Evolutionary conservation across 2,113 vertebrate genomes (phyloP).

Genomic region (Nycticryphes semicollaris): DNA sequence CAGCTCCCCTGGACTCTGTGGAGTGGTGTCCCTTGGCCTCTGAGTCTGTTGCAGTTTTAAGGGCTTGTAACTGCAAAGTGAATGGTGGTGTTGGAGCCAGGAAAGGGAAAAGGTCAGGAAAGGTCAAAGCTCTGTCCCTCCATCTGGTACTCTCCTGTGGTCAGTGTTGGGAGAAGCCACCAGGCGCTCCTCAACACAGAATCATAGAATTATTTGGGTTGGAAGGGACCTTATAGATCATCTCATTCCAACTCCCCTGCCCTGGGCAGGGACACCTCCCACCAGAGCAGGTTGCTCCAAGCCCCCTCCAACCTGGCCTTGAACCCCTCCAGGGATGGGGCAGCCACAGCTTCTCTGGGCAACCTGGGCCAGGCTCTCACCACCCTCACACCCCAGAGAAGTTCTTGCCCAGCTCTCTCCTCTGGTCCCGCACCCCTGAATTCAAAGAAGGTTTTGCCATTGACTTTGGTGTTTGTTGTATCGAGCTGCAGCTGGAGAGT

Average conservation of each 20-base stretch:
- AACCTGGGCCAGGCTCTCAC: not conserved
- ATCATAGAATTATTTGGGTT: not conserved
- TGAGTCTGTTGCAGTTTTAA: not conserved
- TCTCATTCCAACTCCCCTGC: not conserved
- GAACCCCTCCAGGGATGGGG: not conserved
- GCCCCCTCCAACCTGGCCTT: not conserved
- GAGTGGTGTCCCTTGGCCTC: not conserved
- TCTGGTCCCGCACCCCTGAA: not conserved
- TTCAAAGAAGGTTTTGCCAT: not conserved
- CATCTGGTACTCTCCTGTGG: not conserved
- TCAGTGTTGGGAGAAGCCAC: rapidly evolving
- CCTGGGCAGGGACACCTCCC: not conserved
- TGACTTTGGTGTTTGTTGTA: rapidly evolving
- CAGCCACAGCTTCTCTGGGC: not conserved
- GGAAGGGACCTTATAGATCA: not conserved
- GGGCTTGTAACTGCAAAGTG: not conserved
- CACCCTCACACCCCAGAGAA: no score
- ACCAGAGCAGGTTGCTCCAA: not conserved
- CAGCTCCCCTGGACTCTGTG: not conserved
- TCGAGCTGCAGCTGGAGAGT: rapidly evolving
- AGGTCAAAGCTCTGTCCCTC: not conserved
- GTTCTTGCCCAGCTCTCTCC: no score
- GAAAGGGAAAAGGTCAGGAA: not conserved
- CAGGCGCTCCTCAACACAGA: not conserved
- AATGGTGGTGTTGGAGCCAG: not conserved